Evolutionary conservation across 2,888 invertebrate genomes (phyloP).

Genomic region (Plagodis dolabraria): DNA sequence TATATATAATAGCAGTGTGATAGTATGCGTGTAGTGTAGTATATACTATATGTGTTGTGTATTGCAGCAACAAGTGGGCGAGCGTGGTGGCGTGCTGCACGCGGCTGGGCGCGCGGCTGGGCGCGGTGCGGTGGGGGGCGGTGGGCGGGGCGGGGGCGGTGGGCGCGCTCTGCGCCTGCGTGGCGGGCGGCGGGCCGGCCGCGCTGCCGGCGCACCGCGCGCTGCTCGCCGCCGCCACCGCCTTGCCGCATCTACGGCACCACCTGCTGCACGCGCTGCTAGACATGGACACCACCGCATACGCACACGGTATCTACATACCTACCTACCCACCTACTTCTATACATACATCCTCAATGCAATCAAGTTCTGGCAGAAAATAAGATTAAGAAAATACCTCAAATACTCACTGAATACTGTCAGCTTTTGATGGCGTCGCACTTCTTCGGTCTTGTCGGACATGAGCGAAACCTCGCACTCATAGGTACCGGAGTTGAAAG

Average conservation of each 20-base stretch:
- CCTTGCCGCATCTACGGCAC: slow-evolving; percentile 53
- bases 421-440: slow-evolving; percentile 51
- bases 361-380: too few species aligned
- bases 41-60: neutral
- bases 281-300: slow-evolving; percentile 66
- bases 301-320: slow-evolving; percentile 57
- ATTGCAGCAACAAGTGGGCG: slow-evolving; percentile 91
- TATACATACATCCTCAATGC: too few species aligned
- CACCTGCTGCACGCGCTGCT: slow-evolving; percentile 60
- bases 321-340: too few species aligned
- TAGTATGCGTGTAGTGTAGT: neutral
- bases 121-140: slow-evolving; percentile 57
- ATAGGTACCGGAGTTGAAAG: slow-evolving; percentile 64
- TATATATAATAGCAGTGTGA: neutral
- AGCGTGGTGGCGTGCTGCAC: slow-evolving; percentile 92
- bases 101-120: slow-evolving; percentile 58
- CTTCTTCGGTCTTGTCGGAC: slow-evolving; percentile 48
- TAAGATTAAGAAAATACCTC: too few species aligned
- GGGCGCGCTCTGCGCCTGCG: slow-evolving; percentile 52
- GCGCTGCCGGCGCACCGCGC: slow-evolving; percentile 51
- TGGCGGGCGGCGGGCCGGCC: slow-evolving; percentile 31
- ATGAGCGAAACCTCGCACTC: slow-evolving; percentile 64
- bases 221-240: slow-evolving; percentile 40
- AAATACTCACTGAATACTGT: slow-evolving; percentile 69
- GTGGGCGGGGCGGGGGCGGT: slow-evolving; percentile 48